A percentile compares a stretch with the other conserved stretches of the same genome.
Conservation (phyloP, 2,113 vertebrate genomes). For the Actenoides hombroni region DNA sequence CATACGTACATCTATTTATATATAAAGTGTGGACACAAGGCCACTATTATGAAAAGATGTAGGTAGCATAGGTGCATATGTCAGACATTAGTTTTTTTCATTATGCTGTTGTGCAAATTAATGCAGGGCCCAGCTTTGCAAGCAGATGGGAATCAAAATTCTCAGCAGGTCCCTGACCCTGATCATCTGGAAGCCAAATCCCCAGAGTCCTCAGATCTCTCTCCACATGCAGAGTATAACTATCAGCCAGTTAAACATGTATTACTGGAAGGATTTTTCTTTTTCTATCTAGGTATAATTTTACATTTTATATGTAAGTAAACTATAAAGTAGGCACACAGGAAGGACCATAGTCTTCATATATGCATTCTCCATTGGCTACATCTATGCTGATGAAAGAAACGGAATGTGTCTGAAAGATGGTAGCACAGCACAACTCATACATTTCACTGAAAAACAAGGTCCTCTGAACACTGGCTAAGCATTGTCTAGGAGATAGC, state of each 20-base stretch:
- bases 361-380: neutral
- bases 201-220: neutral
- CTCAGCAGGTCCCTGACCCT: neutral
- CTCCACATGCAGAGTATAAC: neutral
- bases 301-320: neutral
- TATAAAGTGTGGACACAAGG: neutral
- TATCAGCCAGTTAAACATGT: neutral
- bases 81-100: neutral
- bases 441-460: neutral
- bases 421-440: neutral
- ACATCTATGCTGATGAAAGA: neutral
- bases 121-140: neutral
- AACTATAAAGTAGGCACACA: neutral
- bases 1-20: neutral
- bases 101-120: neutral
- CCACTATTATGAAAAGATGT: fast-evolving
- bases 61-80: neutral
- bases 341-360: neutral
- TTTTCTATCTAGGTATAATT: neutral
- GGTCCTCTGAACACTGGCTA: neutral
- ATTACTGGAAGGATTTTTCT: neutral
- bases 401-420: neutral
- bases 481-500: neutral
- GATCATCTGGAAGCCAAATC: neutral
- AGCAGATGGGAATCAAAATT: neutral